Percentiles rank a stretch among this genome's conserved stretches.
Evolutionary conservation across 2,888 invertebrate genomes (phyloP).

Genomic region (Magallana nippona): DNA sequence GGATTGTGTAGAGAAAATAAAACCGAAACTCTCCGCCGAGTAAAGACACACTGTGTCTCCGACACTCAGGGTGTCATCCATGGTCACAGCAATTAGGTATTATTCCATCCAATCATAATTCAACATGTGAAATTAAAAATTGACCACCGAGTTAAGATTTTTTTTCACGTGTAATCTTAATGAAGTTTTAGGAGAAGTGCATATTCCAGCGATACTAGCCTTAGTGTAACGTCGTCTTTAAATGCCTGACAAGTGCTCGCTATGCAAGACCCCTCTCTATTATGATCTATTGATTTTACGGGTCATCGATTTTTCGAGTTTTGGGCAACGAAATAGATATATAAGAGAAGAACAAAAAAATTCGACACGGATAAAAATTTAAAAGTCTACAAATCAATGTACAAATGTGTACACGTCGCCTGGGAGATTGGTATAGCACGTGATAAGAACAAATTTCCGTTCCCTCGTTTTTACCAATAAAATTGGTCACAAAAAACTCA

Average conservation of each 20-base stretch:
- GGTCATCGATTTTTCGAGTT: conserved; percentile 11
- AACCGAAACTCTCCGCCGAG: conserved; percentile 76
- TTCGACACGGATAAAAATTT: neutral
- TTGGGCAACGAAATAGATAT: neutral
- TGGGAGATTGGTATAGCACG: neutral
- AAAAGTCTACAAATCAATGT: neutral
- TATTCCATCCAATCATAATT: neutral
- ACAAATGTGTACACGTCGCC: conserved; percentile 19
- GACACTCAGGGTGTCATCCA: conserved; percentile 74
- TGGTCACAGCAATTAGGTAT: neutral
- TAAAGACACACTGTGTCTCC: conserved; percentile 76
- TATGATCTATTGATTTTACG: conserved; percentile 18
- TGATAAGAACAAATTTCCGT: neutral
- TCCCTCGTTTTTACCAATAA: neutral
- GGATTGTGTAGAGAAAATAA: conserved; percentile 73
- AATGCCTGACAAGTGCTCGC: conserved; percentile 20
- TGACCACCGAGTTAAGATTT: neutral
- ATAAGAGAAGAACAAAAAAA: neutral
- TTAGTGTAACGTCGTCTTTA: neutral
- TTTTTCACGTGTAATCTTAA: too few relatives aligned
- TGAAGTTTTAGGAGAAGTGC: too few relatives aligned
- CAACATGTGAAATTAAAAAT: neutral
- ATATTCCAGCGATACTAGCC: neutral
- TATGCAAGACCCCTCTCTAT: neutral
- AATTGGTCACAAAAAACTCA: too few relatives aligned